These are phyloP conservation scores for Sitophilus oryzae DNA, from an alignment of 1,140 invertebrate species.

Conservation along the genomic window DNA sequence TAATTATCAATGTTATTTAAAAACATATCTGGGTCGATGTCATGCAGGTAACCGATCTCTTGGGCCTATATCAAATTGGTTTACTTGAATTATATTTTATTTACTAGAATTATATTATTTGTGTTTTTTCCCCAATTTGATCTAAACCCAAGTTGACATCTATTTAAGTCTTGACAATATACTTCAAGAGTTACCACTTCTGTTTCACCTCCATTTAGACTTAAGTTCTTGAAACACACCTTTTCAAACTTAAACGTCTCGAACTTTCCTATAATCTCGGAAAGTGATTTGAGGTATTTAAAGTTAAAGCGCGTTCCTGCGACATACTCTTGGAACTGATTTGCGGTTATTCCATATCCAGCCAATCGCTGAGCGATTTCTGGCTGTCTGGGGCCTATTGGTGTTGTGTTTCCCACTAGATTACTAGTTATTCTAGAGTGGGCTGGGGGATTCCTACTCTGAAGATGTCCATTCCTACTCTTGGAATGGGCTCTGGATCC, in stretches of 20 bases:
- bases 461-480: no score
- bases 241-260: no score
- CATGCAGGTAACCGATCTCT: no score
- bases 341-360: conserved; percentile 25
- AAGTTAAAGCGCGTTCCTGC: conserved; percentile 28
- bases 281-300: conserved; percentile 22
- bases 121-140: no score
- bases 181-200: conserved; percentile 24
- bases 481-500: conserved; percentile 21
- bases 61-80: no score
- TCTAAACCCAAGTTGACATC: no score
- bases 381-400: conserved; percentile 21
- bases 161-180: no score
- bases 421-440: conserved; percentile 16
- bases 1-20: no score
- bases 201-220: conserved; percentile 19
- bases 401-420: conserved; percentile 13
- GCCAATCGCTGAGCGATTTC: conserved; percentile 25
- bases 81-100: no score
- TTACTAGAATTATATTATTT: no score
- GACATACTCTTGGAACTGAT: conserved; percentile 22
- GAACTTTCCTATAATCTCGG: conserved; percentile 23
- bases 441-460: conserved; percentile 13
- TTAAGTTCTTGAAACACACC: conserved; percentile 22
- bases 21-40: no score